Evolutionary conservation across 2,797 vertebrate species (phyloP).

Genomic region (Aplochiton taeniatus): DNA sequence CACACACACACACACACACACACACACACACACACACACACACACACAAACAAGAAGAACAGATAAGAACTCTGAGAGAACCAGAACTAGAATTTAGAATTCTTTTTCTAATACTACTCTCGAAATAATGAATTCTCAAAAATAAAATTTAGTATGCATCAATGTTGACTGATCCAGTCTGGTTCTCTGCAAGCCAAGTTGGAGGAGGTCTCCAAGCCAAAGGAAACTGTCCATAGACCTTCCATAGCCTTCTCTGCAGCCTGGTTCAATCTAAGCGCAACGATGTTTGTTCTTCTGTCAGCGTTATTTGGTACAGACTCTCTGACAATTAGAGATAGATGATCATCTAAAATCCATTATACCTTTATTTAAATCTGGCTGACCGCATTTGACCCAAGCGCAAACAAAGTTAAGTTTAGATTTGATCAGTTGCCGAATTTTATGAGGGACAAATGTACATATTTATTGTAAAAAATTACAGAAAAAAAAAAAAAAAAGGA

Average conservation of each 20-base stretch:
- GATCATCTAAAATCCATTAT: background rate
- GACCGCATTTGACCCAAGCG: slow-evolving; percentile 54
- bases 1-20: background rate
- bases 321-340: background rate
- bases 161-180: slow-evolving; percentile 52
- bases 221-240: slow-evolving; percentile 72
- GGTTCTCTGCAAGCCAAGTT: slow-evolving; percentile 47
- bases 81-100: slow-evolving; percentile 35
- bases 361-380: slow-evolving; percentile 5
- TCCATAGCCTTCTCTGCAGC: slow-evolving; percentile 65
- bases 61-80: slow-evolving; percentile 33
- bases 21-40: slow-evolving; percentile 1
- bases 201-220: slow-evolving; percentile 62
- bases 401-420: slow-evolving; percentile 49
- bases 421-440: slow-evolving; percentile 78
- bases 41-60: background rate
- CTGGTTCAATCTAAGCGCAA: slow-evolving; percentile 45
- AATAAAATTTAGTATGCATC: slow-evolving; percentile 59
- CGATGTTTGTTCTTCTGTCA: slow-evolving; percentile 48
- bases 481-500: slow-evolving; percentile 73
- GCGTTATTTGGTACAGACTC: slow-evolving; percentile 1
- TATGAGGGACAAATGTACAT: slow-evolving; percentile 90
- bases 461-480: slow-evolving; percentile 87
- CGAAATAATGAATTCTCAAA: slow-evolving; percentile 44
- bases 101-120: slow-evolving; percentile 34